Conservation (phyloP, 2,113 vertebrate genomes). For the Tragelaphus buxtoni region DNA sequence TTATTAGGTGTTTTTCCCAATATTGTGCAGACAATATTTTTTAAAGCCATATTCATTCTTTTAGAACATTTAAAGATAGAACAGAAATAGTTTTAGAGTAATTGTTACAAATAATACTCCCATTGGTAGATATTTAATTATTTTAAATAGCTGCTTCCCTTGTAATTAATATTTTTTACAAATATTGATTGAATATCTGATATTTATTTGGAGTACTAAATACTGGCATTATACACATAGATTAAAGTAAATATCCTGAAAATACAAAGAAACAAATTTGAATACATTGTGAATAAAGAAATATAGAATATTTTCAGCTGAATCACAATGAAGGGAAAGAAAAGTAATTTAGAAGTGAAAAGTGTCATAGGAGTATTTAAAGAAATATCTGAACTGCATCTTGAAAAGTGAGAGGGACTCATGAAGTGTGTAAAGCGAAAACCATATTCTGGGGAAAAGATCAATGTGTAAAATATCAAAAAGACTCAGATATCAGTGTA, state of each 20-base stretch:
- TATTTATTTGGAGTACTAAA: neutral
- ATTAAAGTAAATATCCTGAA: neutral
- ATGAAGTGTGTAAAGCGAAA: neutral
- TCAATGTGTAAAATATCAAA: neutral
- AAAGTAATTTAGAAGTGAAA: neutral
- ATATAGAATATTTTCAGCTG: neutral
- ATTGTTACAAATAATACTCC: neutral
- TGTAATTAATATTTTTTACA: neutral
- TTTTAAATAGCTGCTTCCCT: neutral
- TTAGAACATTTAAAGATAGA: neutral
- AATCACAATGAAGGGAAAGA: neutral
- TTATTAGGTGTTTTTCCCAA: neutral
- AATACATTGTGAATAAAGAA: neutral
- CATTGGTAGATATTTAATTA: neutral
- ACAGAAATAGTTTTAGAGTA: neutral
- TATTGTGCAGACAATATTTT: conserved; percentile 9
- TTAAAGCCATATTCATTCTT: neutral
- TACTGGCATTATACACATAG: neutral
- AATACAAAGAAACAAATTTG: neutral
- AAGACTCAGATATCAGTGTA: neutral
- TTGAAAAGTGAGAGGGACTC: neutral
- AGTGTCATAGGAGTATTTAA: neutral
- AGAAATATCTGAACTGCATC: neutral
- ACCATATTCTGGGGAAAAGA: neutral
- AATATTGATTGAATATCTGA: neutral